Evolutionary conservation across 2,113 vertebrate species (phyloP), one percentile per base, ranked within the genome.

Genomic region (Gobiocypris rarus): DNA sequence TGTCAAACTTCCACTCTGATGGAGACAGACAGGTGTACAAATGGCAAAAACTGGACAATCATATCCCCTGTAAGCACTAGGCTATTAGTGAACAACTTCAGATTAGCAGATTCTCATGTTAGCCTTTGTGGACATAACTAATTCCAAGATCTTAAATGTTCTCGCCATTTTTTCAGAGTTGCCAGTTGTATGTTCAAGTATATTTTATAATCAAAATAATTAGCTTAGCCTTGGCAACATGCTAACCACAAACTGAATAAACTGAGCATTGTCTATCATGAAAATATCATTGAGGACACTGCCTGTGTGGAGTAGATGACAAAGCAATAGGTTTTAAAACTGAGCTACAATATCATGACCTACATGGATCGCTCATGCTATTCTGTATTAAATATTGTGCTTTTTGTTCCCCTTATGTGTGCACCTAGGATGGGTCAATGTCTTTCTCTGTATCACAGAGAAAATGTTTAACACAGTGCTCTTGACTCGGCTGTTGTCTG

Each of bases 1-100:
- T 22, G 58, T 81, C 45, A 45, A n/a, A 75, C 67, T 63, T 58
- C 41, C 63, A 24, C 78, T 38, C 58, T 31, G 81, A 71, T 83
- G 14, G 71, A 74, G 50, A 41, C 28, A 15, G 67, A 73, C 41
- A 73, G 8, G 50, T 58, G 50, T 56, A 58, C 31, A 58, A 76
- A 38, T 38, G 4, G 9, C 4, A 54, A 56, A 7, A 22, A 76
- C 74, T 76, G 52, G n/a, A 73, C 11, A 71, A 38, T 24, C 9
- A 5, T 9, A 69, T 69, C 65, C 38, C 9, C 9, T 70, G 9
- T 5, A 43, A 45, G 31, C 31, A 38, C 14, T 67, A 54, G 19
- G 17, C 65, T 45, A 48, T 71, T 71, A 45, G 69, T 45, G 22
- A 71, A 45, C 9, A 24, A 22, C 10, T 71, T 19, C 1, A 69